Percentiles rank a stretch among this genome's conserved stretches.
Conservation (phyloP, 2,888 invertebrate species). For the Agonopterix arenella region DNA sequence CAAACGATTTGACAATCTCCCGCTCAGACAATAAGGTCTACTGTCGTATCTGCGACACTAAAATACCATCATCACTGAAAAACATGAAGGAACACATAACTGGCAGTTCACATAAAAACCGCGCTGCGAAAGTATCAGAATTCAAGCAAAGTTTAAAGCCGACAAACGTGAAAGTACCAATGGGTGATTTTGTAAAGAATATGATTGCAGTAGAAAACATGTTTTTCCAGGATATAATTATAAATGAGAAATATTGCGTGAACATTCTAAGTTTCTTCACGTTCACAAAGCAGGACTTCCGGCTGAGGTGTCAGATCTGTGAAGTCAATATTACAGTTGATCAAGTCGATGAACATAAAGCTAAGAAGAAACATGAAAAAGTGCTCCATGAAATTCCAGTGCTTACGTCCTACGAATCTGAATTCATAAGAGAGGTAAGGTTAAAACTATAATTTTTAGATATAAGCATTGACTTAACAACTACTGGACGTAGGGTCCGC, state of each 20-base stretch:
- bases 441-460: no score
- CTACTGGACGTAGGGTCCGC: no score
- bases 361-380: conserved; percentile 8
- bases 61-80: conserved; percentile 15
- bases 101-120: conserved; percentile 16
- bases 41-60: conserved; percentile 19
- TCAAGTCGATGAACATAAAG: conserved; percentile 13
- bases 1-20: conserved; percentile 14
- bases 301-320: conserved; percentile 20
- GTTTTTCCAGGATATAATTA: conserved; percentile 16
- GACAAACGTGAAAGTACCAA: conserved; percentile 5
- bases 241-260: conserved; percentile 29
- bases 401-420: conserved; percentile 23
- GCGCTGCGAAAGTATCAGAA: neutral
- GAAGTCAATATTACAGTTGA: conserved; percentile 3
- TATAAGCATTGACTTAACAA: no score
- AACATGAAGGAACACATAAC: conserved; percentile 19
- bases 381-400: conserved; percentile 14
- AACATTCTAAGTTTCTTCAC: conserved; percentile 20
- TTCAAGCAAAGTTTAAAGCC: neutral
- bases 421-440: conserved; percentile 43
- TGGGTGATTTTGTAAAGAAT: neutral
- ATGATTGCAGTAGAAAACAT: conserved; percentile 8
- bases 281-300: neutral
- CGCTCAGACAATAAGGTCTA: conserved; percentile 9